Evolutionary conservation across 2,113 vertebrate species (phyloP).

Genomic region (Panthera leo): DNA sequence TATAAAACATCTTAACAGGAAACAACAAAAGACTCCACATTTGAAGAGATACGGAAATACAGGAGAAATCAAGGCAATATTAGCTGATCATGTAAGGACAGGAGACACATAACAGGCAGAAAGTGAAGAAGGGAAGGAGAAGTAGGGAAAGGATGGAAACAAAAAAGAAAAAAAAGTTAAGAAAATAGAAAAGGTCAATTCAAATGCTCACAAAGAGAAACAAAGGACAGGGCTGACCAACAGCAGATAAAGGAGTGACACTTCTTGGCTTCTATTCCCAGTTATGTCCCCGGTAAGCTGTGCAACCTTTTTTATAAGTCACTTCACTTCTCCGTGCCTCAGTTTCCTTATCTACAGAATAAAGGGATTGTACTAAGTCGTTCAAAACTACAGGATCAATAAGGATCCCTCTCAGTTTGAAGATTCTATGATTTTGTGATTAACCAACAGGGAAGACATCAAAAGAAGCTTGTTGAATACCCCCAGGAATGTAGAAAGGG

Average conservation of each 20-base stretch:
- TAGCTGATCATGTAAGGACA: not conserved
- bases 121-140: slow-evolving; percentile 45
- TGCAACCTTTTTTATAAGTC: slow-evolving; percentile 22
- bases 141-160: not conserved
- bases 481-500: slow-evolving; percentile 68
- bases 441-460: slow-evolving; percentile 67
- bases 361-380: slow-evolving; percentile 34
- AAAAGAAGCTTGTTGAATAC: slow-evolving; percentile 68
- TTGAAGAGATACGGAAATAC: not conserved
- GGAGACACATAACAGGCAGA: not conserved
- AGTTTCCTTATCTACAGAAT: slow-evolving; percentile 66
- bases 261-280: slow-evolving; percentile 52
- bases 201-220: slow-evolving; percentile 36
- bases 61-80: not conserved
- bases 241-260: not conserved
- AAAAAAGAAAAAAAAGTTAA: slow-evolving; percentile 56
- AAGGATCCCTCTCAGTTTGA: slow-evolving; percentile 52
- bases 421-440: slow-evolving; percentile 68
- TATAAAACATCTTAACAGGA: not conserved
- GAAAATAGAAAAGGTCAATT: not conserved
- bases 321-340: slow-evolving; percentile 65
- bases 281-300: slow-evolving; percentile 46
- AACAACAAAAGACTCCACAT: not conserved
- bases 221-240: slow-evolving; percentile 56
- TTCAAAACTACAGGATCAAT: slow-evolving; percentile 53